Evolutionary conservation across 2,113 vertebrate species (phyloP).

Genomic region (Tragulus kanchil): DNA sequence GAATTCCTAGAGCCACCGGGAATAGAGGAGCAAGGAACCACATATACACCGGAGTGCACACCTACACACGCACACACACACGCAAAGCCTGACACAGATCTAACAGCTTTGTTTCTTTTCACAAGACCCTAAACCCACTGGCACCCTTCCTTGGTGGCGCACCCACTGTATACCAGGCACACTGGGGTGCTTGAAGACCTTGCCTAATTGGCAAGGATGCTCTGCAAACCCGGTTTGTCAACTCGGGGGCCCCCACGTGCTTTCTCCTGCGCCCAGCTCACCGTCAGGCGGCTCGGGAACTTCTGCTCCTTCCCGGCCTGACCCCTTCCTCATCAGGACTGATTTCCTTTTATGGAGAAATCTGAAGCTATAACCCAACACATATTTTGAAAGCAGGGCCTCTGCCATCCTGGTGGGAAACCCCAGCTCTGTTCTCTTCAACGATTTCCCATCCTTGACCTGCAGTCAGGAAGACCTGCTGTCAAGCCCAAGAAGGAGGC

Average conservation of each 20-base stretch:
- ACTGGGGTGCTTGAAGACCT: fast-evolving
- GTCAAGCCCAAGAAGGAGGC: fast-evolving
- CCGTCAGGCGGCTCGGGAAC: background rate
- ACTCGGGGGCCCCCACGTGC: background rate
- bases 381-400: background rate
- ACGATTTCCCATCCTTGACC: background rate
- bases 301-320: background rate
- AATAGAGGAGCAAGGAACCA: background rate
- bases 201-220: fast-evolving
- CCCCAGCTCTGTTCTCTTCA: background rate
- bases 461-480: background rate
- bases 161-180: background rate
- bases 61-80: no score
- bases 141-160: background rate
- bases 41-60: fast-evolving
- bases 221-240: background rate
- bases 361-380: background rate
- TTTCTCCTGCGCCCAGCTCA: background rate
- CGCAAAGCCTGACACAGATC: background rate
- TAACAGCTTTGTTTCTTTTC: background rate
- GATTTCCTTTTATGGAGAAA: slow-evolving; percentile 40
- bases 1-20: background rate
- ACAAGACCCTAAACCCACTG: background rate
- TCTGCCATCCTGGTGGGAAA: background rate
- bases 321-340: background rate